Conservation (phyloP, 2,888 invertebrate genomes). For the Nudaria mundana region DNA sequence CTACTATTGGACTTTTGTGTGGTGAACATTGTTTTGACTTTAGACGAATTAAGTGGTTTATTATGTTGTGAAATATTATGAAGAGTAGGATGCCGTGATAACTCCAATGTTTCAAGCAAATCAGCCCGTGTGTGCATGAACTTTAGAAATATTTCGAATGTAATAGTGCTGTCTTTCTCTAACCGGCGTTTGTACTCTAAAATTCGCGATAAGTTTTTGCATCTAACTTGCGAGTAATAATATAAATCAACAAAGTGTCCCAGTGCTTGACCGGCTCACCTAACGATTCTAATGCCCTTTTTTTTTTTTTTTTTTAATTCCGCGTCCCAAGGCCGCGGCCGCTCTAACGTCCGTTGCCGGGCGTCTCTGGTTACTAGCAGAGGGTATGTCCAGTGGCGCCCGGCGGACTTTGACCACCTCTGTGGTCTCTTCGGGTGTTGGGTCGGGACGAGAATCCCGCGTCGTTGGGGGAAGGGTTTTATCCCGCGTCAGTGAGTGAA, state of each 20-base stretch:
- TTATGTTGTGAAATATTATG: neutral
- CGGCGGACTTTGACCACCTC: no score
- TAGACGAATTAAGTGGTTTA: neutral
- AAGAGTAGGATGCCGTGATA: neutral
- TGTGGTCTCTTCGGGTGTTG: no score
- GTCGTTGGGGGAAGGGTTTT: no score
- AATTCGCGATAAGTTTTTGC: slow-evolving; percentile 27
- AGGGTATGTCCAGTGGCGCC: no score
- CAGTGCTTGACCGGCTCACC: slow-evolving; percentile 23
- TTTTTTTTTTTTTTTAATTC: no score
- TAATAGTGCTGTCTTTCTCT: slow-evolving; percentile 7
- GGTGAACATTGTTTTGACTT: slow-evolving; percentile 9
- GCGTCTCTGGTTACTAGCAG: no score
- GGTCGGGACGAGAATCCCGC: no score
- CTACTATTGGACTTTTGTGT: slow-evolving; percentile 2
- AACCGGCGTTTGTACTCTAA: slow-evolving; percentile 23
- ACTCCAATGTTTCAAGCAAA: slow-evolving; percentile 22
- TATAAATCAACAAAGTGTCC: slow-evolving; percentile 31
- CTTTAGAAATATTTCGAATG: slow-evolving; percentile 13
- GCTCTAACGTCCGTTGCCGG: no score
- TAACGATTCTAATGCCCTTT: slow-evolving; percentile 20
- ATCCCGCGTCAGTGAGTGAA: no score
- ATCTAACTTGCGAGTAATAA: slow-evolving; percentile 27
- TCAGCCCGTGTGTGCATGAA: slow-evolving; percentile 25
- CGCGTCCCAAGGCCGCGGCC: no score